Evolutionary conservation across 2,888 invertebrate species (phyloP).

Genomic region (Ichneumoninae sp.): DNA sequence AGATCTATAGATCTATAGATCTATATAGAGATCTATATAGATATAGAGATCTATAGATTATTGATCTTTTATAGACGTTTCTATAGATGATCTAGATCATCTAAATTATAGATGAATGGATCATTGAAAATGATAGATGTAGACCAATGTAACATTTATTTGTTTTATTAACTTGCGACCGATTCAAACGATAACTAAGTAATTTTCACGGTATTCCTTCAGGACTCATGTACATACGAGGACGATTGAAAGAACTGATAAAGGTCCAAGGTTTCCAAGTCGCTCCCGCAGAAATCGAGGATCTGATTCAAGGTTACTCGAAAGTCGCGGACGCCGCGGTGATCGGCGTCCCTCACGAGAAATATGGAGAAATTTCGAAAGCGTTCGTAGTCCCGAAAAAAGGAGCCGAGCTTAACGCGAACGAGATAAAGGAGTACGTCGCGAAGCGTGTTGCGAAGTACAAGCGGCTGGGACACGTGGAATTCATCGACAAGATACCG

Average conservation of each 20-base stretch:
- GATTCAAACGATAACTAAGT: not conserved
- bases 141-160: not conserved
- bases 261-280: constrained; percentile 92
- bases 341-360: constrained; percentile 89
- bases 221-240: constrained; percentile 88
- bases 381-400: constrained; percentile 89
- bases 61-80: not conserved
- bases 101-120: not conserved
- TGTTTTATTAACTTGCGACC: not conserved
- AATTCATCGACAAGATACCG: constrained; percentile 89
- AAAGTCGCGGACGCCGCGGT: constrained; percentile 92
- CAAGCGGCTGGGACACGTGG: constrained; percentile 90
- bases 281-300: constrained; percentile 94
- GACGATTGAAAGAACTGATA: constrained; percentile 93
- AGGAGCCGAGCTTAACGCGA: constrained; percentile 83
- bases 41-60: not conserved
- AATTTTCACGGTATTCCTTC: not conserved
- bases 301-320: constrained; percentile 88
- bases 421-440: constrained; percentile 87
- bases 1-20: not conserved
- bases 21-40: not conserved
- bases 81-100: not conserved
- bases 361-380: constrained; percentile 90
- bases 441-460: constrained; percentile 89
- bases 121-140: not conserved